A percentile compares a stretch with the other conserved stretches of the same genome.
These are phyloP conservation scores for Cassiopea andromeda DNA, from an alignment of 30 jellyfish, hydroid and myxozoan genomes.

Conservation along the genomic window DNA sequence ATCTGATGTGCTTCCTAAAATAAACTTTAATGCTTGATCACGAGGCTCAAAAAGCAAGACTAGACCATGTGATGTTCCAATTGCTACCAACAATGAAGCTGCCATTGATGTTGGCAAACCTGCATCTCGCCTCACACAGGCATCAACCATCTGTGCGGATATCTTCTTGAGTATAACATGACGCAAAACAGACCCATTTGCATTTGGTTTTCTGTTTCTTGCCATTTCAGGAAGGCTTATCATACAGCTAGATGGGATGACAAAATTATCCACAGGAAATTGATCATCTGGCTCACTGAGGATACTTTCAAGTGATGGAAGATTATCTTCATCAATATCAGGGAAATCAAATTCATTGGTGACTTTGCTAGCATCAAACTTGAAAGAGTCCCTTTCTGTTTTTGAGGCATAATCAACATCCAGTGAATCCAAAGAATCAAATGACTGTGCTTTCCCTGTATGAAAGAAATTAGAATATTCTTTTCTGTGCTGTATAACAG, in stretches of 20 bases:
- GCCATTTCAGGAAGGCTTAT: slow-evolving; percentile 77
- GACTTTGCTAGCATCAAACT: slow-evolving; percentile 21
- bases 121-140: slow-evolving; percentile 98
- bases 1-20: slow-evolving; percentile 91
- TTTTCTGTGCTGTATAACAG: too few relatives aligned
- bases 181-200: slow-evolving; percentile 94
- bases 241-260: slow-evolving; percentile 50
- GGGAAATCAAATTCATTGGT: slow-evolving; percentile 86
- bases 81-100: slow-evolving; percentile 84
- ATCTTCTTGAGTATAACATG: slow-evolving; percentile 93
- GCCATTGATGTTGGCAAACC: slow-evolving; percentile 99
- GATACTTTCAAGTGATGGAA: slow-evolving; percentile 94
- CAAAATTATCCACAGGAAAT: slow-evolving; percentile 69
- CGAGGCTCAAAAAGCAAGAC: slow-evolving; percentile 96
- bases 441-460: slow-evolving; percentile 61
- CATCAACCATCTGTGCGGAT: slow-evolving; percentile 97
- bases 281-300: slow-evolving; percentile 85
- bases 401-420: slow-evolving; percentile 77
- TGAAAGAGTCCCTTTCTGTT: slow-evolving; percentile 68
- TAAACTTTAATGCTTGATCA: slow-evolving; percentile 91
- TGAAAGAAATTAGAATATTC: not conserved
- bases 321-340: slow-evolving; percentile 75
- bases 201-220: slow-evolving; percentile 67
- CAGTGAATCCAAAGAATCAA: slow-evolving; percentile 83
- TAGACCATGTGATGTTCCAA: slow-evolving; percentile 99